Evolutionary conservation across 2,797 vertebrate genomes (phyloP).

Genomic region (Fistularia commersonii): DNA sequence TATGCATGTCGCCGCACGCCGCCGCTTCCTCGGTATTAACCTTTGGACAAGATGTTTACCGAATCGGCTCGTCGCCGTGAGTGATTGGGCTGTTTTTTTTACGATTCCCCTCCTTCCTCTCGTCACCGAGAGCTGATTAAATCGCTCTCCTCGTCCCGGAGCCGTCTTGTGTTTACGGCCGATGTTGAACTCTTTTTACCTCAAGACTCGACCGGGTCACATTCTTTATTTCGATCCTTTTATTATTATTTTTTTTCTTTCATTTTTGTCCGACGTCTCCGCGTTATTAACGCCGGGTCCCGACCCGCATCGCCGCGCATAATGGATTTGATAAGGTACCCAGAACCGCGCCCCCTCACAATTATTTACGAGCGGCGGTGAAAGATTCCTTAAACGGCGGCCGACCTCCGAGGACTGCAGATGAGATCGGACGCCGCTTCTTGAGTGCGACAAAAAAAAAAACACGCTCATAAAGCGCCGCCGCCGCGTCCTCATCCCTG

Average conservation of each 20-base stretch:
- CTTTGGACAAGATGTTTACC: constrained; percentile 23
- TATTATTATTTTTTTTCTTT: no score
- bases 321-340: constrained; percentile 52
- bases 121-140: no score
- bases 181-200: no score
- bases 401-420: constrained; percentile 50
- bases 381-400: constrained; percentile 49
- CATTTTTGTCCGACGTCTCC: no score
- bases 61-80: constrained; percentile 19
- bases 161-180: no score
- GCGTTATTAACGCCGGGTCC: no score
- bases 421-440: constrained; percentile 31
- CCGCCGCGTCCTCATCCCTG: constrained; percentile 45
- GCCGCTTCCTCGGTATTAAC: constrained; percentile 11
- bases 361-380: constrained; percentile 58
- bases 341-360: constrained; percentile 49
- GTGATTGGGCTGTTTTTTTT: constrained; percentile 18
- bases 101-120: no score
- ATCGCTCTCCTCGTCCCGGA: no score
- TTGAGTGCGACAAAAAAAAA: constrained; percentile 21
- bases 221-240: no score
- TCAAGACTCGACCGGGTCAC: no score
- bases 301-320: constrained; percentile 36
- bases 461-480: constrained; percentile 50
- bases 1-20: constrained; percentile 4